phyloP scores from a whole-genome alignment of 2,113 vertebrate genomes.

The Sciurus niger region DNA sequence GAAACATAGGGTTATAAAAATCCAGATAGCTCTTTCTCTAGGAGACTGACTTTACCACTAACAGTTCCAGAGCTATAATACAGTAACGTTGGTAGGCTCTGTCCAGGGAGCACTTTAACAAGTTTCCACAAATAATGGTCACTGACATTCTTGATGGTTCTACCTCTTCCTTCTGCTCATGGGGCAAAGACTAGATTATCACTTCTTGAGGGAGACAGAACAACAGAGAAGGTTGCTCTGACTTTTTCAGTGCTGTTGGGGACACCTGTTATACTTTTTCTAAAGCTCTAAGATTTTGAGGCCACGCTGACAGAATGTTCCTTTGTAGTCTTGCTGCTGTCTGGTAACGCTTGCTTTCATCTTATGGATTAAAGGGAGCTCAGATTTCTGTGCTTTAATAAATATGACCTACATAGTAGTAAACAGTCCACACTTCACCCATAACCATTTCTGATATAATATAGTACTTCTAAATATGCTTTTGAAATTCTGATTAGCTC shows the following conservation, averaged over 20 bases:
- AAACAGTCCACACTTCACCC: slow-evolving; percentile 17
- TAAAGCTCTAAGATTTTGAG: slow-evolving; percentile 33
- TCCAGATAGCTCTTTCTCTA: not conserved
- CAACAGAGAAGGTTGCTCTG: not conserved
- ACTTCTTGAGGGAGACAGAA: not conserved
- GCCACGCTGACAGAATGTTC: slow-evolving; percentile 40
- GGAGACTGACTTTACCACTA: not conserved
- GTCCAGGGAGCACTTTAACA: not conserved
- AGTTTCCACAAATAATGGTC: not conserved
- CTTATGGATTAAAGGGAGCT: slow-evolving; percentile 64
- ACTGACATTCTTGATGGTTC: not conserved
- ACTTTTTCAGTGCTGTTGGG: not conserved
- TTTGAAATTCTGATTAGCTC: slow-evolving; percentile 72
- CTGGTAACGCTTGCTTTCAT: slow-evolving; percentile 60
- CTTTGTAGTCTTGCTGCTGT: slow-evolving; percentile 62
- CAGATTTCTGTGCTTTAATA: slow-evolving; percentile 54
- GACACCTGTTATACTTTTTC: not conserved
- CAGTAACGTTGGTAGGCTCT: not conserved
- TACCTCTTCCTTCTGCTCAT: not conserved
- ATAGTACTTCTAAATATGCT: not conserved
- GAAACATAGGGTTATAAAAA: slow-evolving; percentile 39
- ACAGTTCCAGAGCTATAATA: not conserved
- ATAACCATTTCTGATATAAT: not conserved
- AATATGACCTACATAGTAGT: slow-evolving; percentile 63
- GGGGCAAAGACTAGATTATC: too few species aligned